Evolutionary conservation across 2,888 invertebrate species (phyloP).

Genomic region (Papilio elwesi): DNA sequence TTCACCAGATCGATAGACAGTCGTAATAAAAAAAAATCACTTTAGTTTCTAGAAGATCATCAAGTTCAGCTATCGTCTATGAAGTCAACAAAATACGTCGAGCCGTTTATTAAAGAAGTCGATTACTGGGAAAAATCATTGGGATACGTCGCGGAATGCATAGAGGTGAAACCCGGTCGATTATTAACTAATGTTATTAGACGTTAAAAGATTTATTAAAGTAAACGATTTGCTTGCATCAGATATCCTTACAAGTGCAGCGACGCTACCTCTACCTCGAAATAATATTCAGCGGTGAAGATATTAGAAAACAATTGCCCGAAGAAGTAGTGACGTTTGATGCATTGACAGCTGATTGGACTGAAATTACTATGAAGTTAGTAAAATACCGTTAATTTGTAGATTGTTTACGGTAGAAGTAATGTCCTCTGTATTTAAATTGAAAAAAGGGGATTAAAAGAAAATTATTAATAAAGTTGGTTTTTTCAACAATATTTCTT

Average conservation of each 20-base stretch:
- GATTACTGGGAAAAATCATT: slow-evolving; percentile 94
- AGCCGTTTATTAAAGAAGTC: slow-evolving; percentile 92
- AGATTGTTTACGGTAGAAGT: background rate
- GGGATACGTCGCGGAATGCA: slow-evolving; percentile 91
- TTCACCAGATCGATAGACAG: background rate
- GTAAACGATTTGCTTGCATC: slow-evolving; percentile 36
- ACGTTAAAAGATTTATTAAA: slow-evolving; percentile 8
- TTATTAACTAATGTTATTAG: background rate
- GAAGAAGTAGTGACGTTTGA: slow-evolving; percentile 90
- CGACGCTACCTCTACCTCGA: slow-evolving; percentile 94
- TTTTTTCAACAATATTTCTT: background rate
- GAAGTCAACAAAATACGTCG: slow-evolving; percentile 94
- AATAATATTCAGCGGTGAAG: slow-evolving; percentile 94
- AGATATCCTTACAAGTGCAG: slow-evolving; percentile 90
- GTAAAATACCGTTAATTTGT: slow-evolving; percentile 44
- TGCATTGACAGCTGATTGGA: slow-evolving; percentile 88
- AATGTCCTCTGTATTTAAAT: background rate
- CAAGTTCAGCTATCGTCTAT: slow-evolving; percentile 92
- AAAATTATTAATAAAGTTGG: too few relatives aligned
- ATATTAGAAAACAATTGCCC: slow-evolving; percentile 93
- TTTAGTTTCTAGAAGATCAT: slow-evolving; percentile 90
- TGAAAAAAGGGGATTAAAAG: background rate
- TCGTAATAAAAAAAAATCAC: slow-evolving; percentile 13
- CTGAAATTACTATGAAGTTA: slow-evolving; percentile 85
- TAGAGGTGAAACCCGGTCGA: slow-evolving; percentile 83